Base-by-base conservation (phyloP, 1,140 invertebrate genomes). In the Drosophila pachea region DNA sequence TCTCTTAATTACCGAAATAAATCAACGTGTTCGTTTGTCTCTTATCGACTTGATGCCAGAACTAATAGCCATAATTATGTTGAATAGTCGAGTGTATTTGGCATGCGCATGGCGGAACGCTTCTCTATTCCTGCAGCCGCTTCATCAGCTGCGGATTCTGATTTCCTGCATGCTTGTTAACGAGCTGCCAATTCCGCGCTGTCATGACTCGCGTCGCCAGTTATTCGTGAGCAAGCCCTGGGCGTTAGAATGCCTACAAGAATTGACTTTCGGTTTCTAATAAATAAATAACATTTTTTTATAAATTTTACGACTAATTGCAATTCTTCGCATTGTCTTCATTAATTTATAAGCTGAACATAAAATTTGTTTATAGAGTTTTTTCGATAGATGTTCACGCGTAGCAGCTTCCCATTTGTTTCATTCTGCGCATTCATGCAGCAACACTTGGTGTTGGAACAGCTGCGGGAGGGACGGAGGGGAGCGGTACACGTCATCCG, bases 371-470 rank as follows among this genome's bases (percentile, higher is more conserved):
- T 45, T 64, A 56, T 64, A 16, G 4, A 36, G 32, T 16, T 59
- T 59, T 35, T 35, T 14, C 9, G 7, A 29, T 7, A n/a, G 4
- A 32, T 58, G 33, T 49, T 58, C 45, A 52, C 56, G 45, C 49
- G 50, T 31, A 3, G 56, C 49, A 4, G 59, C 60, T 68, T 68
- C 59, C 52, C 40, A 14, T 43, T 14, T 16, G 9, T 16, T 64
- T 55, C 33, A 16, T 68, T 63, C 22, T 53, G 36, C 66, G 67
- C 61, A 65, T 52, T 69, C 67, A 69, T 47, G 52, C 32, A 64
- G 16, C 32, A 64, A 38, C 14, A 65, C 36, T 45, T 33, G 8
- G 33, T 12, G 5, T 35, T 22, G 14, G 8, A 36, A 6, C 36
- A 38, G 6, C 38, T 11, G 7, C 32, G 49, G 64, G n/a, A n/a